Evolutionary conservation across 37 sponge, comb jelly and placozoan species (phyloP).

Genomic region (Bolinopsis microptera): DNA sequence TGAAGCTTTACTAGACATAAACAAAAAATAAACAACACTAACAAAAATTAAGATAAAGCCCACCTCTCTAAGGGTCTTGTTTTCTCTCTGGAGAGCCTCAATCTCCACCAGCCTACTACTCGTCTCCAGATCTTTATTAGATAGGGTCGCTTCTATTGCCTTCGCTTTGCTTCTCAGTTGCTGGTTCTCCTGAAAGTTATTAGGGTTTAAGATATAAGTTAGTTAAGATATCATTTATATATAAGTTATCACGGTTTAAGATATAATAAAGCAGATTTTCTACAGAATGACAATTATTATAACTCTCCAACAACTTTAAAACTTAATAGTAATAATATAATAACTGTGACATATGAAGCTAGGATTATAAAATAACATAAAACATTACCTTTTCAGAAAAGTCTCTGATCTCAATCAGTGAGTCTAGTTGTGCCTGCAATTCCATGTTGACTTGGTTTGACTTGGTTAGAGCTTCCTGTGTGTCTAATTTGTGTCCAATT

Average conservation of each 20-base stretch:
- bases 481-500: conserved; percentile 34
- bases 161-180: neutral
- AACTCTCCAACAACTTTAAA: too few relatives aligned
- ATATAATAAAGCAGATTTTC: too few relatives aligned
- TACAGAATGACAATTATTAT: too few relatives aligned
- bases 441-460: conserved; percentile 63
- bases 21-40: too few relatives aligned
- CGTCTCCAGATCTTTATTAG: conserved; percentile 38
- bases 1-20: too few relatives aligned
- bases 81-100: conserved; percentile 47
- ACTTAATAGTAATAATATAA: too few relatives aligned
- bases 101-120: conserved; percentile 19
- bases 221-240: too few relatives aligned
- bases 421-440: conserved; percentile 1
- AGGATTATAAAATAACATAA: too few relatives aligned
- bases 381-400: neutral
- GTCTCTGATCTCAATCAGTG: conserved; percentile 26
- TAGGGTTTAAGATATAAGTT: too few relatives aligned
- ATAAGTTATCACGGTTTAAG: too few relatives aligned
- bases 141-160: conserved; percentile 18
- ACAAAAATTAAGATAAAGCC: too few relatives aligned
- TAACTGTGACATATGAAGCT: too few relatives aligned
- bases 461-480: conserved; percentile 65
- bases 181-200: neutral
- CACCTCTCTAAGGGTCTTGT: conserved; percentile 27